phyloP scores from a whole-genome alignment of 2,113 vertebrate species.

The Corydoras sp. region DNA sequence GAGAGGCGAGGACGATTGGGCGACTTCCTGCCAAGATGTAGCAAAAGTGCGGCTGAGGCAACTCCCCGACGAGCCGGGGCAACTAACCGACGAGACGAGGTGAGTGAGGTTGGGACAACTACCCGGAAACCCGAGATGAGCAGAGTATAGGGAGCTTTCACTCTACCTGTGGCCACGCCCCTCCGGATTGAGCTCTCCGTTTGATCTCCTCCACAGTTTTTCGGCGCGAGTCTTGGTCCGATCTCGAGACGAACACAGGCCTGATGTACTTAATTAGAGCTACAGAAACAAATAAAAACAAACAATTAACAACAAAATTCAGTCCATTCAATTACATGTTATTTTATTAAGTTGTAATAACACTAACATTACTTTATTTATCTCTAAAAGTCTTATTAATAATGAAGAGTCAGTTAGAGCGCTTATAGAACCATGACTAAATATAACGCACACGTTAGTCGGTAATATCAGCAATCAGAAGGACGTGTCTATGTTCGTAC shows the following conservation, averaged over 20 bases:
- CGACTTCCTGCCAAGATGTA: no score
- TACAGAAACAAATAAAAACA: slow-evolving; percentile 44
- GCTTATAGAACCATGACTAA: no score
- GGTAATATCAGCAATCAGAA: no score
- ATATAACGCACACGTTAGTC: no score
- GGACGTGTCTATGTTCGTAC: slow-evolving; percentile 48
- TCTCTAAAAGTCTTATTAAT: no score
- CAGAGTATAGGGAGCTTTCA: not conserved
- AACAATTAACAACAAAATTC: not conserved
- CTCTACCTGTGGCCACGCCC: slow-evolving; percentile 90
- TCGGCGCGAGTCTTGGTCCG: slow-evolving; percentile 89
- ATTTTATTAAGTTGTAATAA: not conserved
- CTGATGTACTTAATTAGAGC: slow-evolving; percentile 92
- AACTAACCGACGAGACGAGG: no score
- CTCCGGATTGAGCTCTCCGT: slow-evolving; percentile 80
- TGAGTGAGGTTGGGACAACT: no score
- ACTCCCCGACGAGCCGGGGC: no score
- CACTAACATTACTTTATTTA: not conserved
- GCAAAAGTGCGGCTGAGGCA: no score
- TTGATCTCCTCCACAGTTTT: slow-evolving; percentile 94
- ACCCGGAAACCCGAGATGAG: not conserved
- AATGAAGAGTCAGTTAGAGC: no score
- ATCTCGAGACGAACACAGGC: slow-evolving; percentile 91
- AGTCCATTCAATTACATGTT: not conserved
- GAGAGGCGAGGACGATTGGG: no score